Evolutionary conservation across 2,888 invertebrate genomes (phyloP), one percentile per base, ranked within the genome.

Genomic region (Matsumyia berberina): DNA sequence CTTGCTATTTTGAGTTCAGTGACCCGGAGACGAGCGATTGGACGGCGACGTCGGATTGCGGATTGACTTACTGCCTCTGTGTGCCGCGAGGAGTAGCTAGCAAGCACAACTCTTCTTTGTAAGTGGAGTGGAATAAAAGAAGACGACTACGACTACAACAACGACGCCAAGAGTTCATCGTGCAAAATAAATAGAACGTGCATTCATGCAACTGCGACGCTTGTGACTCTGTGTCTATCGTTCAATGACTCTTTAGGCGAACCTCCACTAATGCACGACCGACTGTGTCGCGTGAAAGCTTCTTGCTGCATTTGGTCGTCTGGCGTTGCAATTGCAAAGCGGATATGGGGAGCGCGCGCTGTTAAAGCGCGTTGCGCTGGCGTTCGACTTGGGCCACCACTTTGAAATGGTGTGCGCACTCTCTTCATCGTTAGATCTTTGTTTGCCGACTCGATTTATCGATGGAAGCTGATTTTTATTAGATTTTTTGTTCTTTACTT

Each of bases 171-270:
- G 82, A 78, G 78, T 83, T 83, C 79, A 79, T 80, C 80, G 80
- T 85, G 74, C 80, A 85, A 80, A 80, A 85, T 76, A 85, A 70
- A 85, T 85, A 85, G 85, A 85, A 85, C 74, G 80, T 85, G 80
- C 80, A 76, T 60, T 80, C 74, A 70, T 85, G 74, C 85, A 85
- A 85, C 66, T 70, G 73, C 80, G 80, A 76, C 64, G 82, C 72
- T 69, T 57, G 72, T 62, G 19, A 67, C 69, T 82, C 44, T 73
- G 57, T 80, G 58, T 74, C 85, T 85, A 85, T 85, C 85, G 85
- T 85, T 85, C 85, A 85, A 80, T 80, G 85, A 85, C 85, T 85
- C 74, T 60, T 31, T 46, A 33, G 55, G 33, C 66, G 39, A 72
- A 72, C 70, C 60, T 51, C 51, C 44, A 62, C 35, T n/a, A 67